Evolutionary conservation across 1,140 invertebrate species (phyloP).

Genomic region (Rhyacophila brunnea): DNA sequence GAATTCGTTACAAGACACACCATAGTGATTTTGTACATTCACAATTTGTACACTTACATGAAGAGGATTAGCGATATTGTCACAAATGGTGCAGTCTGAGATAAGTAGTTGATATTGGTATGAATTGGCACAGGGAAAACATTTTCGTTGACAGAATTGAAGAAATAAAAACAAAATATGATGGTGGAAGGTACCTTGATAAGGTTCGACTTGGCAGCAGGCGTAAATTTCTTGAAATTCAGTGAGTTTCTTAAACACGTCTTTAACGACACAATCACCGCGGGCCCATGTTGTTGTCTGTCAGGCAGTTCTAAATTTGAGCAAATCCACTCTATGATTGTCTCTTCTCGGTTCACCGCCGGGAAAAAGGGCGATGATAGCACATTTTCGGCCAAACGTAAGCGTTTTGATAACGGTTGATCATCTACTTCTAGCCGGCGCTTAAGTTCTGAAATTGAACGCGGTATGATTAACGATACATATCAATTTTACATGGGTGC

Average conservation of each 20-base stretch:
- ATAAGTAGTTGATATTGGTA: too few species aligned
- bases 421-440: constrained; percentile 18
- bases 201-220: constrained; percentile 4
- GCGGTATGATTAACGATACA: too few species aligned
- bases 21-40: too few species aligned
- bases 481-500: too few species aligned
- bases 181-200: constrained; percentile 8
- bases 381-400: constrained; percentile 29
- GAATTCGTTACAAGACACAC: too few species aligned
- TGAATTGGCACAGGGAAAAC: too few species aligned
- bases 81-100: too few species aligned
- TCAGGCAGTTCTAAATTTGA: constrained; percentile 1
- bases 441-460: constrained; percentile 24
- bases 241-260: constrained; percentile 12
- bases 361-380: constrained; percentile 24
- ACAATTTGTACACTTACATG: too few species aligned
- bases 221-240: constrained; percentile 24
- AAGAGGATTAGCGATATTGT: too few species aligned
- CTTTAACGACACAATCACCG: constrained; percentile 8
- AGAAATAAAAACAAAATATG: neutral
- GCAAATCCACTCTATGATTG: constrained; percentile 19
- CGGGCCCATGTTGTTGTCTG: neutral
- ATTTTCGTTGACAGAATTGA: neutral
- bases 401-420: constrained; percentile 19
- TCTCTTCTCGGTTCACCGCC: constrained; percentile 20